phyloP scores from a whole-genome alignment of 2,113 vertebrate species.

The Lichenostomus cassidix region DNA sequence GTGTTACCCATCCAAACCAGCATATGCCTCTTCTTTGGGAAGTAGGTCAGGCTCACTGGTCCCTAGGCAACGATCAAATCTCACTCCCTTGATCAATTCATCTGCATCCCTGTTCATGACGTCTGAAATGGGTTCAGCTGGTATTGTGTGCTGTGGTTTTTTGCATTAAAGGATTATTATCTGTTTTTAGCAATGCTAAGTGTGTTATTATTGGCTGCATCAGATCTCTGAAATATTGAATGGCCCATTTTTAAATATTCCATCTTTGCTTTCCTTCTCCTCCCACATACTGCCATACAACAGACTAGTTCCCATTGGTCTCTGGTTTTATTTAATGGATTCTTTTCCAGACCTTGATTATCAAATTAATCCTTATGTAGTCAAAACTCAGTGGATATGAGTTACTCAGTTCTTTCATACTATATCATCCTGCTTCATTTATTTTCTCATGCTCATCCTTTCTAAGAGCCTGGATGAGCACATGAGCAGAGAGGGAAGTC shows the following conservation, averaged over 20 bases:
- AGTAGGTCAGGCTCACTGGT: constrained; percentile 34
- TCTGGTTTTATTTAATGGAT: background rate
- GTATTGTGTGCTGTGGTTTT: background rate
- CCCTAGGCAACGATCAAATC: constrained; percentile 46
- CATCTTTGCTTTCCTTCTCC: background rate
- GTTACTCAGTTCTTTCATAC: background rate
- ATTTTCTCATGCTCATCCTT: background rate
- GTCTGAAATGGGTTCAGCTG: background rate
- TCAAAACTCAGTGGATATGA: background rate
- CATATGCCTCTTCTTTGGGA: background rate
- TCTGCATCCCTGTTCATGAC: background rate
- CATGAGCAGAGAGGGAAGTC: background rate
- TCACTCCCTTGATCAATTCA: constrained; percentile 34
- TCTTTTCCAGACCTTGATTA: background rate
- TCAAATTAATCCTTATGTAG: background rate
- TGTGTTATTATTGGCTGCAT: background rate
- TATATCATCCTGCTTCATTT: background rate
- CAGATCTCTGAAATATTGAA: background rate
- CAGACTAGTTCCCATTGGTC: background rate
- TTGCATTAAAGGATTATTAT: background rate
- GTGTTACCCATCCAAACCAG: background rate
- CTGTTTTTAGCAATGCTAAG: constrained; percentile 2
- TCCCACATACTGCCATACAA: background rate
- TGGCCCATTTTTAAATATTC: constrained; percentile 5
- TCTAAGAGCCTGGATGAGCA: background rate